Evolutionary conservation across 2,113 vertebrate genomes (phyloP).

Genomic region (Neogobius melanostomus): DNA sequence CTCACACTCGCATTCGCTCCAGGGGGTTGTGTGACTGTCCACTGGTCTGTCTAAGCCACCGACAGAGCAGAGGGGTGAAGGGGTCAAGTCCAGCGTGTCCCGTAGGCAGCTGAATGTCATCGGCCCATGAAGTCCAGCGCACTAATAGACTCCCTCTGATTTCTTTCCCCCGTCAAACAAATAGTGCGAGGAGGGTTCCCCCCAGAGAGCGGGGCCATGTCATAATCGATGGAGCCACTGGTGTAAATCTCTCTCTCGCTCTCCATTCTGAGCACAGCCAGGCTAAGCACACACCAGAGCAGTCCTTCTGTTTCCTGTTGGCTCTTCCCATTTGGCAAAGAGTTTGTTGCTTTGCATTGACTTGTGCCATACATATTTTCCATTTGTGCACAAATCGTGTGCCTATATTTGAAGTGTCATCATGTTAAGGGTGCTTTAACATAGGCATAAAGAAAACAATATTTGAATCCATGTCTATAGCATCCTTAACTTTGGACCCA

Average conservation of each 20-base stretch:
- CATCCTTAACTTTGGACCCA: no score
- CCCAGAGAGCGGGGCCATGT: slow-evolving; percentile 59
- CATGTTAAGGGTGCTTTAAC: no score
- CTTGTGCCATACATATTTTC: no score
- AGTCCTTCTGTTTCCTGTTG: background rate
- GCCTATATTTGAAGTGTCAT: no score
- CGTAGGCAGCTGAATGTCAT: slow-evolving; percentile 55
- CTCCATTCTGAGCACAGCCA: background rate
- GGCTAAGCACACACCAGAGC: slow-evolving; percentile 11
- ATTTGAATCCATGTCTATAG: no score
- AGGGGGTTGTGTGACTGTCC: slow-evolving; percentile 1
- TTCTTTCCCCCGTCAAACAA: slow-evolving; percentile 66
- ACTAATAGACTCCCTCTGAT: slow-evolving; percentile 70
- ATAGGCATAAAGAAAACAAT: no score
- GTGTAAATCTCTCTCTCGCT: slow-evolving; percentile 19
- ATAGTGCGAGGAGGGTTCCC: slow-evolving; percentile 54
- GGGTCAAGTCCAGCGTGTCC: slow-evolving; percentile 44
- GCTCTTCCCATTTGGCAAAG: background rate
- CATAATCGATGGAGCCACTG: slow-evolving; percentile 68
- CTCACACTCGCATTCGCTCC: background rate
- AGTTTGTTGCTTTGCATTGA: background rate
- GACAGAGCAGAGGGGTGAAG: slow-evolving; percentile 1
- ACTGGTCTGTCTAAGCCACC: slow-evolving; percentile 15
- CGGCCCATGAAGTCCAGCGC: slow-evolving; percentile 44
- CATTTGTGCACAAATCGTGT: no score